A percentile compares a stretch with the other conserved stretches of the same genome.
Evolutionary conservation across 2,113 vertebrate genomes (phyloP).

Genomic region (Cnemophilus loriae): DNA sequence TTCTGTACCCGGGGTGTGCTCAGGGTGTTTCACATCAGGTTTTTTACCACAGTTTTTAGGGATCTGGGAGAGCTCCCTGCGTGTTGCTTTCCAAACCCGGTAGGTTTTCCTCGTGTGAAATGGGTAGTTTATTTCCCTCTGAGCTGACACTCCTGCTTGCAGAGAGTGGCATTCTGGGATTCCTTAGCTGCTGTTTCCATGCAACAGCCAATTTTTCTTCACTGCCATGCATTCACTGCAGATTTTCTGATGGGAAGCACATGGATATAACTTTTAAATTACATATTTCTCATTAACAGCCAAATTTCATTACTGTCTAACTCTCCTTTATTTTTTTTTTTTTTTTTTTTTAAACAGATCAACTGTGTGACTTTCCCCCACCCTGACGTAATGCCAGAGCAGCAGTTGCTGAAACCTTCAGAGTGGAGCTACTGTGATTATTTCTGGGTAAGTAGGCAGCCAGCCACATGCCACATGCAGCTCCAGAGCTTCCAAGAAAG

Average conservation of each 20-base stretch:
- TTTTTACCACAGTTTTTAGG: not conserved
- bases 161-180: slow-evolving; percentile 3
- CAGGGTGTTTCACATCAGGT: not conserved
- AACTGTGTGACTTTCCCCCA: slow-evolving; percentile 95
- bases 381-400: slow-evolving; percentile 83
- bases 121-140: not conserved
- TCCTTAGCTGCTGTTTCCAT: slow-evolving; percentile 7
- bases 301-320: not conserved
- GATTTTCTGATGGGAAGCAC: not conserved
- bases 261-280: not conserved
- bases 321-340: not conserved
- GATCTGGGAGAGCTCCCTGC: not conserved
- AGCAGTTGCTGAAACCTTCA: slow-evolving; percentile 91
- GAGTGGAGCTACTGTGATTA: slow-evolving; percentile 99
- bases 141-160: not conserved
- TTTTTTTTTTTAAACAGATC: slow-evolving; percentile 72
- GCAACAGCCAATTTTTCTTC: slow-evolving; percentile 16
- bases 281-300: not conserved
- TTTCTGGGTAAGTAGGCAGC: slow-evolving; percentile 89
- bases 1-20: not conserved
- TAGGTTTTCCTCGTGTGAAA: not conserved
- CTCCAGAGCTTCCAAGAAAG: not conserved
- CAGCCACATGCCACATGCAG: slow-evolving; percentile 37
- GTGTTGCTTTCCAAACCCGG: not conserved
- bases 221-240: not conserved